Evolutionary conservation across 1,140 invertebrate genomes (phyloP), one percentile per base, ranked within the genome.

Genomic region (Drosophila rhopaloa): DNA sequence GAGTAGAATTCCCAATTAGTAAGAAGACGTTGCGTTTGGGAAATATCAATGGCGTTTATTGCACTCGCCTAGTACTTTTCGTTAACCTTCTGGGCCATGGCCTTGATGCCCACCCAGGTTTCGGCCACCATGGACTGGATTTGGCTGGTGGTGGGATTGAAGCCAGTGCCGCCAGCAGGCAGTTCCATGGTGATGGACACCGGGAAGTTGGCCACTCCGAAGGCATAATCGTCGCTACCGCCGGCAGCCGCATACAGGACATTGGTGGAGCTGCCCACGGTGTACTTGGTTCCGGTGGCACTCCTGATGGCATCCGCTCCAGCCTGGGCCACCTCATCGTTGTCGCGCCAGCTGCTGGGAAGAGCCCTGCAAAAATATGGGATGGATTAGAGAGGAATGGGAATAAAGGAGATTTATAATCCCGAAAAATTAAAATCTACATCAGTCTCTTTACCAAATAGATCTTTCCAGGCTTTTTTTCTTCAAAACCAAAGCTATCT

Each of bases 181-280:
- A 97, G 92, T 91, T 97, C 96, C 79, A 96, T 93, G 4, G 95
- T 95, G 81, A 95, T 96, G 2, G 95, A 94, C 32, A 96, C 94
- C 38, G 94, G 94, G 54, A 96, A 93, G 1, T 93, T 86, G 24
- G 93, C 94, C 8, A 93, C 93, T 27, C 93, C 94, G 53, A 94
- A 94, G 5, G 95, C 95, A 93, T 94, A 96, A 90, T 96, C 96
- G 74, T 95, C 93, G 24, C 94, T 95, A n/a, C 94, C 94, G 35
- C 94, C 94, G 11, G 93, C 93, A 4, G 94, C 93, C 46, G 83
- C 93, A 63, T 94, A 94, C 13, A 96, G 91, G 9, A 95, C 93
- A 43, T 93, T 93, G 9, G 95, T 94, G 9, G 95, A 95, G 79
- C 94, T 95, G 56, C 95, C 95, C 38, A 96, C 94, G 2, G 92